A percentile compares a stretch with the other conserved stretches of the same genome.
phyloP scores from a whole-genome alignment of 2,888 invertebrate species.

The Metacarcinus magister region DNA sequence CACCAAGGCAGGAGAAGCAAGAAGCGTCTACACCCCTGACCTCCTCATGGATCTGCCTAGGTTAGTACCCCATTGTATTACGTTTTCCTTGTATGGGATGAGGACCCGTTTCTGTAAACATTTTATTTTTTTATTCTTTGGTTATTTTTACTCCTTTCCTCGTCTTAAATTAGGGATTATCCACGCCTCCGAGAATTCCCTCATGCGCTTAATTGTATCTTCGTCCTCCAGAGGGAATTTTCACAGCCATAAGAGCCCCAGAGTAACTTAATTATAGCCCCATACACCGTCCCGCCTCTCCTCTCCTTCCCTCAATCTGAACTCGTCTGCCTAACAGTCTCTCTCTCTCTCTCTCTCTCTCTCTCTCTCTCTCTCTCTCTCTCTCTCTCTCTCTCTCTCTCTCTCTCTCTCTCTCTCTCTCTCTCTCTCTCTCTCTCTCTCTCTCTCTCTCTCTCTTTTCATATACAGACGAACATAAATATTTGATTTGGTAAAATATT shows the following conservation, averaged over 20 bases:
- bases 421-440: background rate
- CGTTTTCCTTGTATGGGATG: background rate
- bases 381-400: constrained; percentile 8
- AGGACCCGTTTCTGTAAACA: background rate
- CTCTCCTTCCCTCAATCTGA: background rate
- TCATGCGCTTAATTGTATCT: background rate
- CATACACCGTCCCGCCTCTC: background rate
- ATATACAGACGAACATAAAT: background rate
- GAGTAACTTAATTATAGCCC: background rate
- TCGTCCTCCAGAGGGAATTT: background rate
- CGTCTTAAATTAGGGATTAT: background rate
- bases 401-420: constrained; percentile 1
- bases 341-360: background rate
- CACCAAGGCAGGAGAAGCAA: constrained; percentile 83
- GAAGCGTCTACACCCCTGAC: constrained; percentile 92
- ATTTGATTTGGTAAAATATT: background rate
- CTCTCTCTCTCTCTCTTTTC: background rate
- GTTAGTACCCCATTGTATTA: constrained; percentile 85
- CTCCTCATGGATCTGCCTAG: constrained; percentile 96
- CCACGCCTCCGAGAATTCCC: background rate
- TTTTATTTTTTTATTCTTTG: background rate
- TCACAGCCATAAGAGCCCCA: background rate
- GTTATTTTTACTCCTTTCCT: background rate
- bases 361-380: background rate
- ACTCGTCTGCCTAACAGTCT: background rate